phyloP scores from a whole-genome alignment of 2,113 vertebrate species.

The Anolis sagrei region DNA sequence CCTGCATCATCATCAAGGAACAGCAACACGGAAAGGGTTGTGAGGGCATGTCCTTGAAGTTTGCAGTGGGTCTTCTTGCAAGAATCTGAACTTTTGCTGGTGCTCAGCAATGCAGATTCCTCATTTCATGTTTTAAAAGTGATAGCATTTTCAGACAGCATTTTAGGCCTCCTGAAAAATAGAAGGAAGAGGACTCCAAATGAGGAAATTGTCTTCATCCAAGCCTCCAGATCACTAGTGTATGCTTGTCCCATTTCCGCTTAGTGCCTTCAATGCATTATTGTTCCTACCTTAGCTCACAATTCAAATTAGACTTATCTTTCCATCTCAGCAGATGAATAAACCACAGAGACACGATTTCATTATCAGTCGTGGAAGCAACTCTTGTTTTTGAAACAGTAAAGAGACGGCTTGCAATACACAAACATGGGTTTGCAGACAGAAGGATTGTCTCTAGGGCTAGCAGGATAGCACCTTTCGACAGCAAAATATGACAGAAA shows the following conservation, averaged over 20 bases:
- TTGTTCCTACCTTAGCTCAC: neutral
- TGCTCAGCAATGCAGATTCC: neutral
- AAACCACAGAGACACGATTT: neutral
- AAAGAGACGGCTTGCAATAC: neutral
- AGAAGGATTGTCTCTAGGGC: slow-evolving; percentile 18
- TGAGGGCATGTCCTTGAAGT: too few species aligned
- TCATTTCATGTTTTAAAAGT: neutral
- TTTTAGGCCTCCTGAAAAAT: neutral
- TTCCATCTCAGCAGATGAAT: neutral
- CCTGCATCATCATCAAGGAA: too few species aligned
- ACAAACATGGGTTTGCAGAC: neutral
- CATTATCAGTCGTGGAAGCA: neutral
- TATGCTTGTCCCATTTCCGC: neutral
- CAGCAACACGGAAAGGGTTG: neutral
- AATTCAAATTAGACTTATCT: neutral
- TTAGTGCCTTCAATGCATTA: neutral
- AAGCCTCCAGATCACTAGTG: neutral
- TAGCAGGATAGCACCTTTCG: slow-evolving; percentile 6
- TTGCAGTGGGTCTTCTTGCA: too few species aligned
- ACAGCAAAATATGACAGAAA: slow-evolving; percentile 27
- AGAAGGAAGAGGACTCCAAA: neutral
- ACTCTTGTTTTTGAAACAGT: neutral
- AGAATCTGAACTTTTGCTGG: neutral
- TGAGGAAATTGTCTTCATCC: neutral
- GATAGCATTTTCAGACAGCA: neutral